Percentiles rank a stretch among this genome's conserved stretches.
Conservation (phyloP, 2,888 invertebrate genomes). For the Drosophila paranaensis region DNA sequence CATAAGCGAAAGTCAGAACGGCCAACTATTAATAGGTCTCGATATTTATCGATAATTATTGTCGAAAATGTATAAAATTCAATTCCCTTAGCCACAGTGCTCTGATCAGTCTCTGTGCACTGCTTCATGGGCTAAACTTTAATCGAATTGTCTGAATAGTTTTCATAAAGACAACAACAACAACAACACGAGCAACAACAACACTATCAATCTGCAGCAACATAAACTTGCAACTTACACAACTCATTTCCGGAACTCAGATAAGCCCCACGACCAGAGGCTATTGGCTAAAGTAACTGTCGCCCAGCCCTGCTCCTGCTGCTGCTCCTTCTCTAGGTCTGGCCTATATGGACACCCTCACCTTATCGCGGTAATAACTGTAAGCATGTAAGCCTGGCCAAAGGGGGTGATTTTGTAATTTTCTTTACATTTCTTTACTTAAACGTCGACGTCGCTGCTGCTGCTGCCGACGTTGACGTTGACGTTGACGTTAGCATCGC, state of each 20-base stretch:
- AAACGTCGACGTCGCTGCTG: slow-evolving; percentile 22
- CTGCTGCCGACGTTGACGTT: not conserved
- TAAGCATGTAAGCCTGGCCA: slow-evolving; percentile 79
- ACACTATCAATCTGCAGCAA: slow-evolving; percentile 18
- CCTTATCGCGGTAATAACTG: slow-evolving; percentile 80
- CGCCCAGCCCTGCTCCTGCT: not conserved
- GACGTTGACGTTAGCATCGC: slow-evolving; percentile 30
- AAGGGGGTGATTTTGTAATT: slow-evolving; percentile 80
- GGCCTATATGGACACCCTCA: slow-evolving; percentile 60
- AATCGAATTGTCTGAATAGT: slow-evolving; percentile 43
- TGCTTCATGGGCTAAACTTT: not conserved
- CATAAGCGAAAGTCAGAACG: too few species aligned
- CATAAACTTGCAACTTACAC: slow-evolving; percentile 73
- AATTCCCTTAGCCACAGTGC: not conserved
- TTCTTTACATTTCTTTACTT: slow-evolving; percentile 78
- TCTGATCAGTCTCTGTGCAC: not conserved
- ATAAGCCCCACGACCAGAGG: slow-evolving; percentile 55
- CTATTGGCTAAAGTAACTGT: slow-evolving; percentile 30
- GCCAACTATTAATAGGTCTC: too few species aligned
- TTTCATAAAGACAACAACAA: slow-evolving; percentile 14
- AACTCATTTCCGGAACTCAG: slow-evolving; percentile 73
- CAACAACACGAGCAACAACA: slow-evolving; percentile 6
- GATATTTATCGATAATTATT: not conserved
- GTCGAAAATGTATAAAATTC: too few species aligned
- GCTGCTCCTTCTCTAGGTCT: not conserved